phyloP scores from a whole-genome alignment of 2,888 invertebrate genomes.

The Melikaiella ostensackeni region DNA sequence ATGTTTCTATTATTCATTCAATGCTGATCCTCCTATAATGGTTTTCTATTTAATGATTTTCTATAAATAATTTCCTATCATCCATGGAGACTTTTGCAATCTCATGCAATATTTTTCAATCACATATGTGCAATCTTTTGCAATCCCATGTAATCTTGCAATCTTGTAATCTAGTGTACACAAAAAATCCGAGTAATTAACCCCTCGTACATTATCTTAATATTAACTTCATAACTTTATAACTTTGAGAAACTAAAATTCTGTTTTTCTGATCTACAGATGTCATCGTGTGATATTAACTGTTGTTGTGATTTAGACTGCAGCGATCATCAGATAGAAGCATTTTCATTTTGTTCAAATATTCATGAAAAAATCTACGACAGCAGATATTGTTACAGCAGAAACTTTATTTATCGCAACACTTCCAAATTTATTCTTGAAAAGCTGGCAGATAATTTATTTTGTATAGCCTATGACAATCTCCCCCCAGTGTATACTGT shows the following conservation, averaged over 20 bases:
- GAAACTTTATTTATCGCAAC: slow-evolving; percentile 79
- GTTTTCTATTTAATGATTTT: too few species aligned
- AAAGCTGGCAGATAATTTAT: slow-evolving; percentile 77
- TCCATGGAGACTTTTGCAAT: too few species aligned
- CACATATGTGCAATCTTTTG: too few species aligned
- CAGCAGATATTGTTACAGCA: slow-evolving; percentile 79
- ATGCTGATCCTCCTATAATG: too few species aligned
- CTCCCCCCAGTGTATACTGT: slow-evolving; percentile 75
- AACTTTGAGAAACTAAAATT: slow-evolving; percentile 39
- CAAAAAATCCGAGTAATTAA: too few species aligned
- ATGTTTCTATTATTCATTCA: too few species aligned
- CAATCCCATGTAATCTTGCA: too few species aligned
- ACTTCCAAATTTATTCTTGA: slow-evolving; percentile 77
- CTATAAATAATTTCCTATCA: too few species aligned
- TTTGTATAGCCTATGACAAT: slow-evolving; percentile 82
- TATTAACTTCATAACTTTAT: background rate
- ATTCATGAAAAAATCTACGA: slow-evolving; percentile 69
- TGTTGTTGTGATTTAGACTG: slow-evolving; percentile 92
- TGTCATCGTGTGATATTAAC: slow-evolving; percentile 86
- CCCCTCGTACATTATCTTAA: too few species aligned
- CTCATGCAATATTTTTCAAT: too few species aligned
- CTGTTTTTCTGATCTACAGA: slow-evolving; percentile 74
- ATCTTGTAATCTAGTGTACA: too few species aligned
- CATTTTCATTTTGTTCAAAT: slow-evolving; percentile 82
- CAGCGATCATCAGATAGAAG: slow-evolving; percentile 79